Evolutionary conservation across 2,888 invertebrate genomes (phyloP), one percentile per base, ranked within the genome.

Genomic region (Auanema sp.): DNA sequence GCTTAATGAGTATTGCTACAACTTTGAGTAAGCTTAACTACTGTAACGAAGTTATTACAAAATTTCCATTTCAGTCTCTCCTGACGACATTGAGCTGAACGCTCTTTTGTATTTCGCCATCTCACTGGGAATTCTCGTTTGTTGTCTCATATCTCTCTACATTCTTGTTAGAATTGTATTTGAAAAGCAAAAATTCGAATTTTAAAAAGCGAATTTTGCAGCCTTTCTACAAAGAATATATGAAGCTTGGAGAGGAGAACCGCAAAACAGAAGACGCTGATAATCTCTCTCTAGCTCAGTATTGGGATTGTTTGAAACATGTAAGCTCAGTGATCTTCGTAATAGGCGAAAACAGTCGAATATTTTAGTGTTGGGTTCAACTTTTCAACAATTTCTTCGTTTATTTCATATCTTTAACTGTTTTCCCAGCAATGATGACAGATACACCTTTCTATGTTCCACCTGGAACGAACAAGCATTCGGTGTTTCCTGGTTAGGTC

Each of bases 61-160:
- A 12, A 43, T 43, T 43, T 43, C 43, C 12, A 11, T 12, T 43
- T 43, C 67, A 74, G 76, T 72, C n/a, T 76, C 75, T 41, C 68
- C 68, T 14, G 58, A 69, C 24, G 72, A 79, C 58, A 66, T 76
- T 49, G 58, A 68, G 40, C 57, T 71, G 8, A 90, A 94, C 0
- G 96, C 96, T 49, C 93, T 97, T 78, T 94, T 96, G 86, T 98
- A 96, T 86, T 98, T 98, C 85, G 91, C 95, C 68, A 91, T 92
- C 0, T 96, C 97, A 25, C 89, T 97, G 80, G 90, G 95, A 72
- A 89, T 96, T 59, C 87, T 98, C 51, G 87, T 97, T 50, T 87
- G 92, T 0, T 96, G 96, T 83, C 92, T 97, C 81, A 93, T 95
- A 84, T 92, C 95, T 0, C 96, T 94, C 86, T 95, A 94, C 85